Evolutionary conservation across 1,140 invertebrate genomes (phyloP).

Genomic region (Drosophila pachea): DNA sequence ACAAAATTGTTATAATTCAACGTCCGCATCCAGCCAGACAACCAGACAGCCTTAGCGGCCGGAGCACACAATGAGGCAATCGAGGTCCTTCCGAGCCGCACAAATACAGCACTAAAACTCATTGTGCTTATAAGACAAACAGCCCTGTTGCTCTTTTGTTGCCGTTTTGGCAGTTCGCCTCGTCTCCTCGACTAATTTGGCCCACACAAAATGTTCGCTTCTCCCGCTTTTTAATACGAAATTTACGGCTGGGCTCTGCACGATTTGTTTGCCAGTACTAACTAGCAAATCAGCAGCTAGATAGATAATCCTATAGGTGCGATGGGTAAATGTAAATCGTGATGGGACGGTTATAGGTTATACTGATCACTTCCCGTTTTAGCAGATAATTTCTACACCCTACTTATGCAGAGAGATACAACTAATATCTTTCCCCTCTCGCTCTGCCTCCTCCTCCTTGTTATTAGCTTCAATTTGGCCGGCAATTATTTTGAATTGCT

Average conservation of each 20-base stretch:
- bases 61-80: conserved; percentile 22
- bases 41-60: conserved; percentile 15
- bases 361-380: no score
- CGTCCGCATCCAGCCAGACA: conserved; percentile 33
- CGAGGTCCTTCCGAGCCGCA: conserved; percentile 10
- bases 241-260: conserved; percentile 47
- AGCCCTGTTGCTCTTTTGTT: conserved; percentile 52
- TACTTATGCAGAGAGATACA: no score
- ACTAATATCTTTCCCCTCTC: no score
- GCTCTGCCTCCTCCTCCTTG: no score
- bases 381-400: no score
- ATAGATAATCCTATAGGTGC: not conserved
- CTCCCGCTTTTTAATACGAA: conserved; percentile 66
- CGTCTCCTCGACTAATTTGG: conserved; percentile 38
- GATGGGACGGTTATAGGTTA: no score
- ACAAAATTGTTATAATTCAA: conserved; percentile 72
- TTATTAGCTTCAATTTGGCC: not conserved
- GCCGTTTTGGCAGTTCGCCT: conserved; percentile 43
- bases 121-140: conserved; percentile 5
- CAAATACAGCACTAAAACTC: conserved; percentile 7
- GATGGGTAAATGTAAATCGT: no score
- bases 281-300: conserved; percentile 1
- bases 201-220: conserved; percentile 45
- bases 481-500: conserved; percentile 9
- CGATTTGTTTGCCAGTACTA: conserved; percentile 30